Conservation (phyloP, 1,140 invertebrate genomes). For the Trigoniulus corallinus region DNA sequence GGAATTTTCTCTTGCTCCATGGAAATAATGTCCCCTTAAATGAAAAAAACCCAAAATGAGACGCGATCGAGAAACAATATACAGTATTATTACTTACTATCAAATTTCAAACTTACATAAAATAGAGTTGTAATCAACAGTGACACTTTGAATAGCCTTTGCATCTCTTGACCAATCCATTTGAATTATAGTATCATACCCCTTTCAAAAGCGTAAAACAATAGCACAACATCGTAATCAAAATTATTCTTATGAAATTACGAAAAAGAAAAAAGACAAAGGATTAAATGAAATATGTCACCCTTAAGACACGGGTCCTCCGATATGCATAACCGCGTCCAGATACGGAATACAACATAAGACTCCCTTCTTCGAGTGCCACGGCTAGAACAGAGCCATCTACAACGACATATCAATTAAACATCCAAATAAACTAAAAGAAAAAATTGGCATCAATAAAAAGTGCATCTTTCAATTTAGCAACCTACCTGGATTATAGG, state of each 20-base stretch:
- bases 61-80: neutral
- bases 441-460: no score
- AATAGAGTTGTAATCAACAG: slow-evolving; percentile 77
- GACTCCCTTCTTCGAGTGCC: slow-evolving; percentile 52
- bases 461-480: no score
- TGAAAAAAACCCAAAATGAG: no score
- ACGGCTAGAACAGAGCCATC: slow-evolving; percentile 77
- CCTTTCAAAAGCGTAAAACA: no score
- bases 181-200: slow-evolving; percentile 58
- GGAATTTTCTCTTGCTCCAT: slow-evolving; percentile 41
- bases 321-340: slow-evolving; percentile 26
- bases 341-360: slow-evolving; percentile 27
- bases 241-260: no score
- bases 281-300: slow-evolving; percentile 4
- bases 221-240: no score
- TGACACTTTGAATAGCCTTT: slow-evolving; percentile 69
- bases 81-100: neutral
- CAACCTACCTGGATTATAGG: slow-evolving; percentile 62
- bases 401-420: slow-evolving; percentile 20
- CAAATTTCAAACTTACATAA: slow-evolving; percentile 46
- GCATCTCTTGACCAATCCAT: slow-evolving; percentile 85
- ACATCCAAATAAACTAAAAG: slow-evolving; percentile 2
- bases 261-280: no score
- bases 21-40: slow-evolving; percentile 6
- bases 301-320: slow-evolving; percentile 13